Base-by-base conservation (phyloP, 2,113 vertebrate genomes). In the Cercopithecus mona region DNA sequence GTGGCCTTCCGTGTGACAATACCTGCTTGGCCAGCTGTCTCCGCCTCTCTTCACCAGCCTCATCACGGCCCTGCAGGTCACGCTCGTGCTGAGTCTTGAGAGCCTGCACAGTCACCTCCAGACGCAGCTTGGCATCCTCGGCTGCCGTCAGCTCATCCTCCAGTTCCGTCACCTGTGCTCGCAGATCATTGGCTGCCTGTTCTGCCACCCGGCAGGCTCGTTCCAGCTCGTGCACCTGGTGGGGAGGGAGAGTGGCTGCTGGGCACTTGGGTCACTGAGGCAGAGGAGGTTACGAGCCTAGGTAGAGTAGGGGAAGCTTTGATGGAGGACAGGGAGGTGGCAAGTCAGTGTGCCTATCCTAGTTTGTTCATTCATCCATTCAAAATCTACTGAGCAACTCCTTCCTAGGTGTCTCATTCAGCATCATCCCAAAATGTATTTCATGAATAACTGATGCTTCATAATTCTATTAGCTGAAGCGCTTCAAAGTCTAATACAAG, bases 171-270 rank as follows among this genome's bases (percentile, higher is more conserved):
- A 99, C 96, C 79, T 99, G 99, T 5, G 98, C 97, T 1, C 99
- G 99, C 73, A 99, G 98, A 94, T 98, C 99, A 48, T 98, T 98
- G 32, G 99, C 99, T 83, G 99, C 99, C 22, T 99, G 98, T 38
- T 99, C 99, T 23, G 99, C 98, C 17, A 96, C 97, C 83, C 99
- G 98, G 40, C 99, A 98, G 80, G 99, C 98, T 25, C 99, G 98
- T 96, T 99, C 99, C 97, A 99, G 98, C 96, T 99, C 99, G 6
- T 99, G 99, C 23, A 99, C 99, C 99, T 99, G 97, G n/a, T 8
- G 68, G 57, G 66, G 10, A 27, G 22, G 1, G 4, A 22, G 6
- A 72, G 78, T 81, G 55, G 91, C 61, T 55, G 1, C 12, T 0
- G 30, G 12, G n/a, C 6, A 2, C 45, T 10, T 6, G 57, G 57